Evolutionary conservation across 2,797 vertebrate genomes (phyloP).

Genomic region (Oreortyx pictus): DNA sequence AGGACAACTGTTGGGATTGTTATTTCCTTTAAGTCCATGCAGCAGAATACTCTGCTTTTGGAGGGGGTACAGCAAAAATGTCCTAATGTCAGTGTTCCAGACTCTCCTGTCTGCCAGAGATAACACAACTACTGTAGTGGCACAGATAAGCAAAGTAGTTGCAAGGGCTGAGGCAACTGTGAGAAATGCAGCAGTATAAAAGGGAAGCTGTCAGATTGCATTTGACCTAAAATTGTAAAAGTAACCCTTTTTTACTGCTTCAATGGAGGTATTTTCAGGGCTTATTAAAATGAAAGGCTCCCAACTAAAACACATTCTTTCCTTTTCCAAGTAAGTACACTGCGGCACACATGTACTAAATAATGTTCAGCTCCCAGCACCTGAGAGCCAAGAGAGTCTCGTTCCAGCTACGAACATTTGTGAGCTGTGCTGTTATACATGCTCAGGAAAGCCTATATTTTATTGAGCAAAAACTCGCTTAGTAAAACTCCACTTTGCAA

Average conservation of each 20-base stretch:
- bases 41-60: background rate
- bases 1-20: background rate
- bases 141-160: constrained; percentile 19
- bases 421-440: background rate
- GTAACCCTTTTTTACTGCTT: background rate
- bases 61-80: constrained; percentile 29
- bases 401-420: background rate
- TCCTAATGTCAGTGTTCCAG: background rate
- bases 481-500: background rate
- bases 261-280: background rate
- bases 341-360: background rate
- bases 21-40: background rate
- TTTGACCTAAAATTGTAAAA: constrained; percentile 40
- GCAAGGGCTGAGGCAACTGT: background rate
- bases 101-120: constrained; percentile 40
- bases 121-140: constrained; percentile 51
- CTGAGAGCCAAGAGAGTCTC: background rate
- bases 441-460: background rate
- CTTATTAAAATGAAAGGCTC: constrained; percentile 46
- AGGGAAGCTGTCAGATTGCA: constrained; percentile 30
- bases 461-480: background rate
- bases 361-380: background rate
- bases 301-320: constrained; percentile 34
- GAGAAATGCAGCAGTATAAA: constrained; percentile 6
- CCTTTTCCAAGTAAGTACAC: background rate